Evolutionary conservation across 1,140 invertebrate species (phyloP), one percentile per base, ranked within the genome.

Genomic region (Oreohelix idahoensis): DNA sequence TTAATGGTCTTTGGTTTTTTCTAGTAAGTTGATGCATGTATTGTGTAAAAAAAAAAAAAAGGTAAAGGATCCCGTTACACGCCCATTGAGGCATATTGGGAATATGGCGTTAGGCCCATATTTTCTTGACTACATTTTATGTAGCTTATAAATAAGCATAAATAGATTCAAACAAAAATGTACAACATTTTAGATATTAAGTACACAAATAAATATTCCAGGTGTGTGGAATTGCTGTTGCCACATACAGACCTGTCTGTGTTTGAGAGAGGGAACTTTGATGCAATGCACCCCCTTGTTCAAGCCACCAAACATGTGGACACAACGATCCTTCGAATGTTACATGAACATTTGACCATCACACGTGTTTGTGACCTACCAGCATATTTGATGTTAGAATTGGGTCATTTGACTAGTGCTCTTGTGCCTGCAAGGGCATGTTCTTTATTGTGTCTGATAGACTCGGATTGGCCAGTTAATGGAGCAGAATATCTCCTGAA

Each of bases 221-320:
- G 89, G 32, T 90, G 88, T 83, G 85, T 90, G 11, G 76, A 88
- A 63, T 45, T 87, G 17, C 73, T 91, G 29, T 66, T 90, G 26
- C 88, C 87, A 66, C 85, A 86, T 26, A 91, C 90, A 36, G 84
- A 88, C 49, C 73, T 85, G 36, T 75, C 85, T 45, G 45, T 66
- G 70, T 84, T 89, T n/a, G 73, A 77, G 49, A 74, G 35, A 58
- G 79, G 86, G 35, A 85, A 85, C 81, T 85, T 76, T 49, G 66
- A 78, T 32, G 29, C 73, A n/a, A 88, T 89, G 88, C 87, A 89
- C 71, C 88, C 87, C 2, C 53, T 88, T n/a, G 78, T 88, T 26
- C 84, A 85, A 26, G 84, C 84, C 45, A 49, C 88, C 26, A 81
- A 87, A 38, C 70, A 84, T 36, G 51, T 76, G 49, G 84, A 86